Base-by-base conservation (phyloP, 2,797 vertebrate genomes). In the Monodelphis domestica region DNA sequence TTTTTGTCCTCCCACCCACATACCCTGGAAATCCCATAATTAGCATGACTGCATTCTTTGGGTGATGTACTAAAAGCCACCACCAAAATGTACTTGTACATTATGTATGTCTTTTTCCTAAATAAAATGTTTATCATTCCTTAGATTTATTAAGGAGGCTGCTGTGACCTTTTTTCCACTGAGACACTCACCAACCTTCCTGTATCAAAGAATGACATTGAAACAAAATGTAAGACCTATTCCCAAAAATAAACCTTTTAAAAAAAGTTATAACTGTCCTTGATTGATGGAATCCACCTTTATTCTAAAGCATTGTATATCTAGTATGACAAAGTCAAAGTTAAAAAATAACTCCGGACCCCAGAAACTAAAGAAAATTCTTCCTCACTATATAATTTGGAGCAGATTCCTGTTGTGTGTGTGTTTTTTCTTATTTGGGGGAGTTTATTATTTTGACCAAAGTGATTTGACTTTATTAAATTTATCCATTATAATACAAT, bases 11-110 rank as follows among this genome's bases (percentile, higher is more conserved):
- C 45, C 26, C 3, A 10, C 90, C 94, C 21, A 45, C 88, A 21
- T 50, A 11, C 2, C 89, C 78, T 91, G 91, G 92, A 94, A 94
- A 91, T 91, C 90, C 89, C n/a, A n/a, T 91, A 92, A 70, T 94
- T 88, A 93, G 88, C 12, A 4, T 87, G 30, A 30, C 38, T 70
- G 57, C 89, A 56, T 24, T 7, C 87, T 92, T 70, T 90, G 87
- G 88, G 14, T 70, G 87, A 55, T 52, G 94, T 55, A 26, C 90
- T 94, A 87, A 88, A 50, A 50, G 38, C 92, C 52, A 59, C 33
- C 70, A 89, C 52, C 52, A 87, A 87, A 57, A 78, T 59, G 57
- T 63, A 17, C 30, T 59, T 55, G 45, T 26, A 53, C 54, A 54
- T 28, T 78, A 21, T 9, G 26, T 55, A 15, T 1, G 0, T 53